These are phyloP conservation scores for Trachelus stipa DNA, from an alignment of 2,888 invertebrate genomes.

Conservation along the genomic window DNA sequence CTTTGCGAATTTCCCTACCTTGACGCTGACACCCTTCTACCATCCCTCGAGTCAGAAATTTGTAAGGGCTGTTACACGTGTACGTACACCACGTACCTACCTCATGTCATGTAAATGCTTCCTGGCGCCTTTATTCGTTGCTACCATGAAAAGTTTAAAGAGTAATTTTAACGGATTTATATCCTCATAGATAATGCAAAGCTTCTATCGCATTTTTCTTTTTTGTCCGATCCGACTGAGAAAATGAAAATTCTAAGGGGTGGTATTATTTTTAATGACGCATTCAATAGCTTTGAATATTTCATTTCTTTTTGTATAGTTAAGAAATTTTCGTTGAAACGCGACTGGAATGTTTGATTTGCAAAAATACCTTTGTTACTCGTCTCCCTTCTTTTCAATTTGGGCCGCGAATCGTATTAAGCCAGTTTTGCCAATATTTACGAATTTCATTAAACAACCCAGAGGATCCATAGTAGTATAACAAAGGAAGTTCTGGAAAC, in stretches of 20 bases:
- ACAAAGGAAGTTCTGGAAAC: too few species aligned
- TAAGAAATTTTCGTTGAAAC: background rate
- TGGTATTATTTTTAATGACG: background rate
- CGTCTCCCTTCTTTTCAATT: background rate
- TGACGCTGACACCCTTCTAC: background rate
- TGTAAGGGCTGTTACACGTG: conserved; percentile 1
- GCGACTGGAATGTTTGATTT: background rate
- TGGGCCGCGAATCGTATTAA: background rate
- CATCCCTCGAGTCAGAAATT: background rate
- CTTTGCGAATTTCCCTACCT: background rate
- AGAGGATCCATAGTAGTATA: background rate
- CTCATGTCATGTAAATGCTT: background rate
- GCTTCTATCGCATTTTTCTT: background rate
- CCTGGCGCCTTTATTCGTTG: background rate
- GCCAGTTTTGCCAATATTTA: background rate
- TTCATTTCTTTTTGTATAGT: background rate
- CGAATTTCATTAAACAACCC: background rate
- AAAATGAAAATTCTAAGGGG: background rate
- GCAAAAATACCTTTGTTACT: background rate
- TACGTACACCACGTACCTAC: background rate
- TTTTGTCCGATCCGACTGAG: background rate
- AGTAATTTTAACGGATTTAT: background rate
- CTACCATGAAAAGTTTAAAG: background rate
- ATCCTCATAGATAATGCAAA: background rate
- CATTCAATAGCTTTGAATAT: background rate